phyloP scores from a whole-genome alignment of 1,140 invertebrate genomes.

The Hesperophylax magnus region DNA sequence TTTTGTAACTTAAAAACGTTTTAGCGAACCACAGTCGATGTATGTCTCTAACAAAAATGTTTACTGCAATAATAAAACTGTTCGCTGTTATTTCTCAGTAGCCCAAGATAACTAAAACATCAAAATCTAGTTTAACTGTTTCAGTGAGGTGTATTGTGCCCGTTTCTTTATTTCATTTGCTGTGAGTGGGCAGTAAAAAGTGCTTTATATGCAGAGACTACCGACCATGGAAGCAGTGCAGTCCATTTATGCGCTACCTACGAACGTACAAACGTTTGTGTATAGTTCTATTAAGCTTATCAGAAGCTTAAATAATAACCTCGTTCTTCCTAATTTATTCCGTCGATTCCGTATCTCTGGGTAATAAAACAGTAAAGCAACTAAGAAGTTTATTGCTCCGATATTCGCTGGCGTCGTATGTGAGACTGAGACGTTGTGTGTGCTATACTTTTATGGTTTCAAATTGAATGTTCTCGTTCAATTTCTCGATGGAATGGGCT shows the following conservation, averaged over 20 bases:
- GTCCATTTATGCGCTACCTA: neutral
- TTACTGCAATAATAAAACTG: no score
- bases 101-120: neutral
- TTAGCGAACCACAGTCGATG: no score
- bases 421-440: no score
- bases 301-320: slow-evolving; percentile 5
- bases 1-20: no score
- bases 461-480: no score
- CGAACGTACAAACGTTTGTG: no score
- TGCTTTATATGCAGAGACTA: slow-evolving; percentile 13
- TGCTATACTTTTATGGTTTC: no score
- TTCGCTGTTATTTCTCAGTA: no score
- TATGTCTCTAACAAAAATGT: no score
- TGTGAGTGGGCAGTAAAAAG: slow-evolving; percentile 7
- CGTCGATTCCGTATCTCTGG: neutral
- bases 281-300: slow-evolving; percentile 26
- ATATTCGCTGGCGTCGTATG: neutral
- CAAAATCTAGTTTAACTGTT: neutral
- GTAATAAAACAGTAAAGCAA: neutral
- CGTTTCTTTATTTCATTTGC: slow-evolving; percentile 23
- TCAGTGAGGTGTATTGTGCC: neutral
- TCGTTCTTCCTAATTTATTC: slow-evolving; percentile 1
- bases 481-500: no score
- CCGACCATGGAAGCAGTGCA: neutral
- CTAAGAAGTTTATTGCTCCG: neutral